Conservation (phyloP, 2,113 vertebrate genomes). For the Puffinus mauretanicus region DNA sequence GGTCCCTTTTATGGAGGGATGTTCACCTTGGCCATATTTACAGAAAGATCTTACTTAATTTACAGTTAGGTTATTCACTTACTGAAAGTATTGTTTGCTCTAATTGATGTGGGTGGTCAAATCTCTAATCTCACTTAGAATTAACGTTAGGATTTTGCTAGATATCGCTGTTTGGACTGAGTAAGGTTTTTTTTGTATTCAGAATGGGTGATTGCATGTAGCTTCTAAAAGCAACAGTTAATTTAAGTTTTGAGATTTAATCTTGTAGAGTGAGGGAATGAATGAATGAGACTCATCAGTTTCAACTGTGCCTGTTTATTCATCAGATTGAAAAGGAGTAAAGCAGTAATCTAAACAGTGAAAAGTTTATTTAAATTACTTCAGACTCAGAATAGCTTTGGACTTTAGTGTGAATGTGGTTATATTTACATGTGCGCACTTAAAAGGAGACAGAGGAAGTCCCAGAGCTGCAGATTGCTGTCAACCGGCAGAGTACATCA, state of each 20-base stretch:
- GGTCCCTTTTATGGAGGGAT: neutral
- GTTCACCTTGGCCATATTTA: neutral
- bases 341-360: neutral
- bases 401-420: neutral
- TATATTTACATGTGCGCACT: neutral
- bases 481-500: neutral
- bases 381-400: neutral
- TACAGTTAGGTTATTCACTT: neutral
- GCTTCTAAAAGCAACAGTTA: neutral
- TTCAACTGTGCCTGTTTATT: neutral
- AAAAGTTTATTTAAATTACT: neutral
- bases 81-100: neutral
- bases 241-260: slow-evolving; percentile 1
- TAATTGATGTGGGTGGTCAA: neutral
- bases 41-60: neutral
- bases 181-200: neutral
- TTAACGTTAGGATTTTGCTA: neutral
- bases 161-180: neutral
- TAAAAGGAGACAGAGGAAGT: neutral
- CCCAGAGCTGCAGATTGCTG: neutral
- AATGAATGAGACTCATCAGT: neutral
- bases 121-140: neutral
- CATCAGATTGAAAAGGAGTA: neutral
- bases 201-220: neutral
- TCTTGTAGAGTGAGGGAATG: neutral